Evolutionary conservation across 2,888 invertebrate species (phyloP), one percentile per base, ranked within the genome.

Genomic region (Himalopsyche tibetana): DNA sequence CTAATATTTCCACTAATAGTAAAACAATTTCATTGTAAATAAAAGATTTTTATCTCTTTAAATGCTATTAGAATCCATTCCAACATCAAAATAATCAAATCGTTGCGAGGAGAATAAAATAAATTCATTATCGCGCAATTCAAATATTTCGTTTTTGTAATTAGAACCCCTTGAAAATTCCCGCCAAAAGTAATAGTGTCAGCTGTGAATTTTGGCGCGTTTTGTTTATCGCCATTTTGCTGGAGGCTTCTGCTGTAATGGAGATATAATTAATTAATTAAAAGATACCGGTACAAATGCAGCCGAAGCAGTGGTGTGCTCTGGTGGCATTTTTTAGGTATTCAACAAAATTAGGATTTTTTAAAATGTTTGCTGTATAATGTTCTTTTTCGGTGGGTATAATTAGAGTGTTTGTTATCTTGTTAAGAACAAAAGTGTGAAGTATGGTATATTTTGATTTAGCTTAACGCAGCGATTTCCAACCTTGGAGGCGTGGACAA

Each of bases 241-340:
- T 28, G 19, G 63, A 28, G 63, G 28, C 63, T 63, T 63, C 51
- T 63, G 63, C 19, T 19, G 19, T 82, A 85, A 82, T 63, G 85
- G 74, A 82, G 82, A 82, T 82, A 55, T 85, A 85, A 85, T 85
- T 45, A 85, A 85, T 85, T 85, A 82, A 85, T 85, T 85, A 85
- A 85, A 85, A 85, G 85, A 85, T 85, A 85, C 85, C 82, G 55
- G 85, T 40, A 74, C 40, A 82, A 82, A 85, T 85, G 82, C 85
- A 85, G 15, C 51, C 15, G 4, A 15, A 11, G 15, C 51, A 51
- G 15, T 51, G 51, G 82, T 28, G 63, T n/a, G 63, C 63, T 63
- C 5, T 8, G 11, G 12, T 55, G 55, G 55, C 8, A 12, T 28
- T 28, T n/a, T 28, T 28, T 28, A 28, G 28, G 28, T 28, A 28